Evolutionary conservation across 37 sponge, comb jelly and placozoan species (phyloP).

Genomic region (Axinella damicornis): DNA sequence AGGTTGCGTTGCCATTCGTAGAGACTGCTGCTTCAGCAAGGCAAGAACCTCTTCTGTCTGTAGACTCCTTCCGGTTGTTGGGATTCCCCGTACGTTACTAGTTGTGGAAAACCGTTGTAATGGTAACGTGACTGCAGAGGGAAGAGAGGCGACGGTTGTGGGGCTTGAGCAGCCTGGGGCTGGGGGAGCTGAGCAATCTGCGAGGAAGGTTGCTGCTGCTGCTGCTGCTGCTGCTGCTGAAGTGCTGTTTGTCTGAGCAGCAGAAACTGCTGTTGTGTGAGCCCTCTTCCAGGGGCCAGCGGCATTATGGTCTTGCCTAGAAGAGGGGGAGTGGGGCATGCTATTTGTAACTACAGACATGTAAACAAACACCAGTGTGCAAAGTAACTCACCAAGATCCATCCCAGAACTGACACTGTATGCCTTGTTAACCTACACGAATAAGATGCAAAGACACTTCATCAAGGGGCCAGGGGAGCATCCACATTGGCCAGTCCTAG

Average conservation of each 20-base stretch:
- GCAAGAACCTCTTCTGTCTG: conserved; percentile 77
- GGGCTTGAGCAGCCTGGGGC: neutral
- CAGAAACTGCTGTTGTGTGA: conserved; percentile 60
- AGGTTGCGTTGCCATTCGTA: conserved; percentile 46
- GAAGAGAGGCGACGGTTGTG: conserved; percentile 17
- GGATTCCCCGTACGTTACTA: conserved; percentile 6
- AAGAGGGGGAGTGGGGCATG: no score
- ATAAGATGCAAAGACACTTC: neutral
- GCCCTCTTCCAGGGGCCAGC: conserved; percentile 9
- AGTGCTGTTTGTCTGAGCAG: conserved; percentile 42
- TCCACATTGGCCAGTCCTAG: no score
- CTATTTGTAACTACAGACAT: no score
- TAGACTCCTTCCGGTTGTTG: conserved; percentile 20
- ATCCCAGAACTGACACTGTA: conserved; percentile 13
- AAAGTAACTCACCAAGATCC: conserved; percentile 12
- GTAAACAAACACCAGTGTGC: no score
- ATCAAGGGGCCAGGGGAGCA: no score
- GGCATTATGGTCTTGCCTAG: conserved; percentile 41
- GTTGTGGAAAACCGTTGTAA: conserved; percentile 44
- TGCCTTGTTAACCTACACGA: neutral
- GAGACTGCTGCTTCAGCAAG: conserved; percentile 68
- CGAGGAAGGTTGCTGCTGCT: conserved; percentile 1
- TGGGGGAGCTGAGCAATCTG: neutral
- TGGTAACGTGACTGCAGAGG: conserved; percentile 28
- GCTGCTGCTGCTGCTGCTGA: conserved; percentile 57